A percentile compares a stretch with the other conserved stretches of the same genome.
These are phyloP conservation scores for Brenthis ino DNA, from an alignment of 2,888 invertebrate genomes.

Conservation along the genomic window DNA sequence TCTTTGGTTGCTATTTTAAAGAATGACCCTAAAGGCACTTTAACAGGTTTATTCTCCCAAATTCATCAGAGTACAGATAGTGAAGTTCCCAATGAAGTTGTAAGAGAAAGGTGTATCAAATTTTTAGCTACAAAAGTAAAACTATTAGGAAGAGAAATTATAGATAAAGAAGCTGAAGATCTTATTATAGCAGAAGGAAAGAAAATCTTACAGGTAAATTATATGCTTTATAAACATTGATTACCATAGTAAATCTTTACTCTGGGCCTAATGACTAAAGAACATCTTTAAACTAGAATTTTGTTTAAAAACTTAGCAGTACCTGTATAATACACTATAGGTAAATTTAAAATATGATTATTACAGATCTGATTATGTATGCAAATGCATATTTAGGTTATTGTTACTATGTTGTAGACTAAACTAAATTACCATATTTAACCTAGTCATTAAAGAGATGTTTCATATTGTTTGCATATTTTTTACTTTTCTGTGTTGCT, in stretches of 20 bases:
- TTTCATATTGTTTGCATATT: too few relatives aligned
- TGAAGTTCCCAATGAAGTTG: constrained; percentile 84
- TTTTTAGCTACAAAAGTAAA: constrained; percentile 93
- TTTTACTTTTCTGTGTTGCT: too few relatives aligned
- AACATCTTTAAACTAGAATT: background rate
- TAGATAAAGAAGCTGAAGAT: constrained; percentile 93
- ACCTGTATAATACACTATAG: too few relatives aligned
- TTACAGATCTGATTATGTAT: too few relatives aligned
- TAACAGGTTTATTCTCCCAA: constrained; percentile 81
- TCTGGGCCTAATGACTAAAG: background rate
- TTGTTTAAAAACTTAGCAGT: too few relatives aligned
- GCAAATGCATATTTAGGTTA: too few relatives aligned
- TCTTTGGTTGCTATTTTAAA: constrained; percentile 90
- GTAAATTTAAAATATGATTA: too few relatives aligned
- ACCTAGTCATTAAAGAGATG: too few relatives aligned
- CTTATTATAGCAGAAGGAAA: constrained; percentile 91
- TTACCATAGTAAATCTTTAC: background rate
- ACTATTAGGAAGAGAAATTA: constrained; percentile 88
- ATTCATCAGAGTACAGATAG: constrained; percentile 77
- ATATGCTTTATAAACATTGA: background rate
- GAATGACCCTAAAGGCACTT: constrained; percentile 85
- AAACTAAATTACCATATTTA: too few relatives aligned
- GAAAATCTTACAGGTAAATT: constrained; percentile 88
- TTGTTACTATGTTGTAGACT: too few relatives aligned
- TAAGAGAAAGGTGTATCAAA: constrained; percentile 93